Conservation (phyloP, 2,113 vertebrate genomes). For the Engraulis encrasicolus region DNA sequence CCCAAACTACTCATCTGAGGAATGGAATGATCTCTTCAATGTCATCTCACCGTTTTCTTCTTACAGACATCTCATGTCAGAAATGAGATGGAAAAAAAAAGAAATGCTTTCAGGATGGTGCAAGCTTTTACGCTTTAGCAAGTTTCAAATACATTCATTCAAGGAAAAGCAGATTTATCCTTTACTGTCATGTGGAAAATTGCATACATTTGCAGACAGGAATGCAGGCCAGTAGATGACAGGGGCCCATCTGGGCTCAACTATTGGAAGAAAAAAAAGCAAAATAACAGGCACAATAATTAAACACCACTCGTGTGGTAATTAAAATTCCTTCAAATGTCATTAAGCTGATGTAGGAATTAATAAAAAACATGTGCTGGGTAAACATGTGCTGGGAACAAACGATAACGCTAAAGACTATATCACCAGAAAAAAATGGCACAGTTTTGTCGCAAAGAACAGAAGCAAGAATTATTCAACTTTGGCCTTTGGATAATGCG, state of each 20-base stretch:
- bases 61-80: neutral
- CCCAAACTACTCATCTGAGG: neutral
- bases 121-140: neutral
- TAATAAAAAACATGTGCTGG: no score
- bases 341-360: neutral
- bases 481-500: constrained; percentile 31
- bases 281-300: neutral
- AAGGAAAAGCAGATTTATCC: neutral
- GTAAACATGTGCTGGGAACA: neutral
- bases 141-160: neutral
- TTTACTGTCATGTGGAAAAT: neutral
- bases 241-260: neutral
- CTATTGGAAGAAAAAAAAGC: neutral
- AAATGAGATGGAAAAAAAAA: neutral
- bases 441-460: neutral
- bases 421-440: neutral
- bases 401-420: neutral
- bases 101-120: neutral
- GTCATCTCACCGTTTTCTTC: neutral
- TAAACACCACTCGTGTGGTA: neutral
- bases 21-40: neutral
- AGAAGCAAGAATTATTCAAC: constrained; percentile 49
- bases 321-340: neutral
- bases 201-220: neutral
- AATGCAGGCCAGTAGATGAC: neutral